These are phyloP conservation scores for Aurelia sp. DNA, from an alignment of 30 jellyfish, hydroid and myxozoan genomes.

Conservation along the genomic window DNA sequence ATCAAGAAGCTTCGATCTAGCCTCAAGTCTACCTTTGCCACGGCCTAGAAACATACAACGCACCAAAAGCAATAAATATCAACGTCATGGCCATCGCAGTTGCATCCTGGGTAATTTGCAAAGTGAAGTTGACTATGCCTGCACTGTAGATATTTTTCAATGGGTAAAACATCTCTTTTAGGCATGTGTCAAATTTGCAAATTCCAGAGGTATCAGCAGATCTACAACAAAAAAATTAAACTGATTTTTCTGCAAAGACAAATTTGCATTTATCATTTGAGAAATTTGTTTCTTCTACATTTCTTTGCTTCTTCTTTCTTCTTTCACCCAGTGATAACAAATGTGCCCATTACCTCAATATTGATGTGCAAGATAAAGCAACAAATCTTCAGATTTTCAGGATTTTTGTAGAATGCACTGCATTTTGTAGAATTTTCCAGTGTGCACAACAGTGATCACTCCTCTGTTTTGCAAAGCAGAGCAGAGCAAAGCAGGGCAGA, in stretches of 20 bases:
- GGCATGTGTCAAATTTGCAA: constrained; percentile 69
- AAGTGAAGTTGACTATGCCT: constrained; percentile 18
- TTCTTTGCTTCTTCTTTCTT: no score
- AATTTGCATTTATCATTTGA: not conserved
- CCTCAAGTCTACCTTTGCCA: constrained; percentile 10
- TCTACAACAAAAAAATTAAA: constrained; percentile 2
- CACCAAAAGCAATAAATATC: constrained; percentile 55
- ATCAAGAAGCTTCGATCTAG: no score
- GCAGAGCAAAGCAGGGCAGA: no score
- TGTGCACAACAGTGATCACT: no score
- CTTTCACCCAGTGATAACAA: no score
- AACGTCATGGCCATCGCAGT: constrained; percentile 66
- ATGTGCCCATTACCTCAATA: no score
- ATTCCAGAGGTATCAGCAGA: constrained; percentile 47
- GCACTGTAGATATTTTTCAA: constrained; percentile 31
- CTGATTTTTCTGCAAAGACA: not conserved
- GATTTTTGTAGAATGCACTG: no score
- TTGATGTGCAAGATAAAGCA: no score
- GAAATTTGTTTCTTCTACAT: no score
- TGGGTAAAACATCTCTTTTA: constrained; percentile 67
- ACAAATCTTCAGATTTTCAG: no score
- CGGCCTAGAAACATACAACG: constrained; percentile 49
- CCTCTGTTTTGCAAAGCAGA: no score
- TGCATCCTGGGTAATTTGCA: constrained; percentile 43
- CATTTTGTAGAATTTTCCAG: no score